These are phyloP conservation scores for Tupaia tana DNA, from an alignment of 2,113 vertebrate genomes.

Conservation along the genomic window DNA sequence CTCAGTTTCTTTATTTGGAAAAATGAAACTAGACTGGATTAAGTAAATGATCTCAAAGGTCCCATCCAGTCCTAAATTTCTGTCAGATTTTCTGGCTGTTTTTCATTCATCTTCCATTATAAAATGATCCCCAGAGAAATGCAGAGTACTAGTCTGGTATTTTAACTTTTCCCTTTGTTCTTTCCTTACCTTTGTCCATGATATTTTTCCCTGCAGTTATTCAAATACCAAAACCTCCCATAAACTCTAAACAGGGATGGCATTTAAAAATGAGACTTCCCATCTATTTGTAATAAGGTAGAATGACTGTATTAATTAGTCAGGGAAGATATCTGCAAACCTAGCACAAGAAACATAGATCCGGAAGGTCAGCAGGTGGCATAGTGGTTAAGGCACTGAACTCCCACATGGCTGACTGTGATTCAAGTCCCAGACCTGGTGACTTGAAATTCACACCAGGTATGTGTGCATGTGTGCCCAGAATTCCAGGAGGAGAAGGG, in stretches of 20 bases:
- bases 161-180: neutral
- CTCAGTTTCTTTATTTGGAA: neutral
- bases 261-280: neutral
- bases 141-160: neutral
- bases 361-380: too few species aligned
- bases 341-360: too few species aligned
- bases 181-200: neutral
- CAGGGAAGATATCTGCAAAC: slow-evolving; percentile 64
- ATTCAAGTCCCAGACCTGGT: too few species aligned
- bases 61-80: neutral
- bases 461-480: too few species aligned
- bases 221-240: neutral
- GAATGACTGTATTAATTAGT: slow-evolving; percentile 71
- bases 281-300: slow-evolving; percentile 47
- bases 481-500: too few species aligned
- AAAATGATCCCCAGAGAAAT: neutral
- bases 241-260: slow-evolving; percentile 43
- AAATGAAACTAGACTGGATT: neutral
- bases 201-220: neutral
- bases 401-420: too few species aligned
- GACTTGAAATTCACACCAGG: too few species aligned
- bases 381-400: too few species aligned
- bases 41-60: neutral
- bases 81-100: neutral
- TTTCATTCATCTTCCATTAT: neutral